These are phyloP conservation scores for Mastomys coucha DNA, from an alignment of 2,113 vertebrate species.

Conservation along the genomic window DNA sequence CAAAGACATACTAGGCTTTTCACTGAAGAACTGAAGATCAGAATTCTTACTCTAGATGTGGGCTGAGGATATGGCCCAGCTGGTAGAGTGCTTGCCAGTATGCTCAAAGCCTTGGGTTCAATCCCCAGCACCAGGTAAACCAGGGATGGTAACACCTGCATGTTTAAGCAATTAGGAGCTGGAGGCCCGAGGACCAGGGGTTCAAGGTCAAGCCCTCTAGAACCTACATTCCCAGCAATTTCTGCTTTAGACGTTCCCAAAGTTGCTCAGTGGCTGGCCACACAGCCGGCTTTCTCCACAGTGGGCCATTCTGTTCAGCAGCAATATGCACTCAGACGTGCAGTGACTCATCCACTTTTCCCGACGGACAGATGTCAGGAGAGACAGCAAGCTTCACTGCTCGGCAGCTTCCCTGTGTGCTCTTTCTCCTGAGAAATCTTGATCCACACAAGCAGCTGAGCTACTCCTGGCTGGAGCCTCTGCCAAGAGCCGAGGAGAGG, in stretches of 20 bases:
- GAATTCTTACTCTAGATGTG: neutral
- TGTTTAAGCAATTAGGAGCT: neutral
- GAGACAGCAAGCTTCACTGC: constrained; percentile 32
- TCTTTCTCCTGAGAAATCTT: constrained; percentile 59
- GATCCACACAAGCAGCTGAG: constrained; percentile 41
- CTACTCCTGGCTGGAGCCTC: constrained; percentile 53
- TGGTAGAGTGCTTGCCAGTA: neutral
- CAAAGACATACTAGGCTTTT: neutral
- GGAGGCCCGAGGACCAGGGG: neutral
- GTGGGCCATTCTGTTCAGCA: neutral
- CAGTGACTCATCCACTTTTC: constrained; percentile 41
- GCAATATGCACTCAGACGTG: neutral
- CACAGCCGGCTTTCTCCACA: neutral
- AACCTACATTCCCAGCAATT: neutral
- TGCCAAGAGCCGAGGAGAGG: constrained; percentile 62
- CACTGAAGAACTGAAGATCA: neutral
- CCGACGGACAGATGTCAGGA: neutral
- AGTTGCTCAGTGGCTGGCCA: neutral
- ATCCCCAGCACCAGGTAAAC: neutral
- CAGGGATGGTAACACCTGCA: no score
- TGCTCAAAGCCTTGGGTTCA: neutral
- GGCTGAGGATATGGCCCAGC: neutral
- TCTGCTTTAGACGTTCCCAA: neutral
- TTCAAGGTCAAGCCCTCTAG: neutral
- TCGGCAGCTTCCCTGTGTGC: constrained; percentile 42